Evolutionary conservation across 2,888 invertebrate species (phyloP).

Genomic region (Clepsis dumicolana): DNA sequence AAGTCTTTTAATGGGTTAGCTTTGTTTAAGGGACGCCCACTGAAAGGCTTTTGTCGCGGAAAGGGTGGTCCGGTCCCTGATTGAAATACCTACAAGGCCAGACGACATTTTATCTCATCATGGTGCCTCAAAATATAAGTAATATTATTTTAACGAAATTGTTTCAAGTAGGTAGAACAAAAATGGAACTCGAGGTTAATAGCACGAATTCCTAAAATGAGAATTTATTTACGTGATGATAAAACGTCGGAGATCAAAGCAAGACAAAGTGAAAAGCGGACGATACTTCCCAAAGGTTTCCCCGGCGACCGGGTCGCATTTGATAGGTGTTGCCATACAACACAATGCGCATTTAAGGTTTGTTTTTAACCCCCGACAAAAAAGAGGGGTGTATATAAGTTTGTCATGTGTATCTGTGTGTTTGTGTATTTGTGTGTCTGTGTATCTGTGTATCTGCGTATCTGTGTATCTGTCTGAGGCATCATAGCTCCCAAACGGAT

Average conservation of each 20-base stretch:
- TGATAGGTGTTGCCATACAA: conserved; percentile 8
- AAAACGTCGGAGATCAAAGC: conserved; percentile 39
- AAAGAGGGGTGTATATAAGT: too few species aligned
- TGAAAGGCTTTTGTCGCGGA: too few species aligned
- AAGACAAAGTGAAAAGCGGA: conserved; percentile 37
- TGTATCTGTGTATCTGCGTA: too few species aligned
- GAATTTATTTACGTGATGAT: conserved; percentile 32
- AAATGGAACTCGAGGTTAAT: conserved; percentile 7
- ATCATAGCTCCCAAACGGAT: too few species aligned
- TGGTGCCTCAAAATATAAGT: not conserved
- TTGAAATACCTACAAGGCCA: not conserved
- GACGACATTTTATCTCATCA: not conserved
- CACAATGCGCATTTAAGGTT: not conserved
- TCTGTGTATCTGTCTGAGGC: too few species aligned
- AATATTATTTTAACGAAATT: not conserved
- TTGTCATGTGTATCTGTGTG: too few species aligned
- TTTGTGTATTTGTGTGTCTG: too few species aligned
- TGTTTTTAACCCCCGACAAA: not conserved
- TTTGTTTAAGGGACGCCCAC: too few species aligned
- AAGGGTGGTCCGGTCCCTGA: too few species aligned
- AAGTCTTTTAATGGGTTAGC: too few species aligned
- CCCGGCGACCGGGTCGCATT: conserved; percentile 12
- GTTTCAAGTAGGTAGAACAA: conserved; percentile 14
- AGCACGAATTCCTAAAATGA: conserved; percentile 19
- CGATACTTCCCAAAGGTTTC: conserved; percentile 38